These are phyloP conservation scores for Chrysolina americana DNA, from an alignment of 2,888 invertebrate species.

Conservation along the genomic window DNA sequence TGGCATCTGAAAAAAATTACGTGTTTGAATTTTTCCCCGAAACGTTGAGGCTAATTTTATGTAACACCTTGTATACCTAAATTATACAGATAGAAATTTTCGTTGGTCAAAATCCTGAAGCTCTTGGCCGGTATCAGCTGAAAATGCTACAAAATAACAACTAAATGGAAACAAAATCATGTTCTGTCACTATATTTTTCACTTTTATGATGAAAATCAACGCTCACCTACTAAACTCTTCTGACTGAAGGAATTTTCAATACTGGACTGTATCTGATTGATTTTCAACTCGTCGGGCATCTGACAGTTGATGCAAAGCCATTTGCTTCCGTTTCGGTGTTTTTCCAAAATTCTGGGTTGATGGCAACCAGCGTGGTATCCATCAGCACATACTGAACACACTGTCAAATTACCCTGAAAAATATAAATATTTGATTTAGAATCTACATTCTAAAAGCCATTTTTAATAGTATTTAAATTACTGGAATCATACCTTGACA, in stretches of 20 bases:
- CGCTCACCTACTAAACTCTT: conserved; percentile 51
- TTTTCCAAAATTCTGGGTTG: conserved; percentile 77
- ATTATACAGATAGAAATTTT: too few relatives aligned
- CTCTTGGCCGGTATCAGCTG: too few relatives aligned
- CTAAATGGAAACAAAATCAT: too few relatives aligned
- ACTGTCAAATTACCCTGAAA: conserved; percentile 62
- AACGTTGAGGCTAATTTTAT: too few relatives aligned
- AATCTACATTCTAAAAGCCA: not conserved
- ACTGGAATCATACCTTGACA: too few relatives aligned
- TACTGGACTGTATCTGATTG: conserved; percentile 66
- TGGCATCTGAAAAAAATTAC: conserved; percentile 36
- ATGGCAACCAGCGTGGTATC: conserved; percentile 88
- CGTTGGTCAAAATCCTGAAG: too few relatives aligned
- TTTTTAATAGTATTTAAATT: too few relatives aligned
- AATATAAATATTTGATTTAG: conserved; percentile 6
- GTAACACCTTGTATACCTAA: too few relatives aligned
- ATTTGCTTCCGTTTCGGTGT: conserved; percentile 75
- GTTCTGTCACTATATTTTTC: too few relatives aligned
- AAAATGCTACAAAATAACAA: too few relatives aligned
- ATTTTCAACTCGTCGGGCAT: conserved; percentile 66
- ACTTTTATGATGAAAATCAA: too few relatives aligned
- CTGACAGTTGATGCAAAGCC: conserved; percentile 81
- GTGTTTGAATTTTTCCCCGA: too few relatives aligned
- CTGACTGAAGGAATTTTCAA: conserved; percentile 55
- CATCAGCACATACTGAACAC: conserved; percentile 86